phyloP scores from a whole-genome alignment of 2,888 invertebrate genomes.

The Leptopilina drosophilae region DNA sequence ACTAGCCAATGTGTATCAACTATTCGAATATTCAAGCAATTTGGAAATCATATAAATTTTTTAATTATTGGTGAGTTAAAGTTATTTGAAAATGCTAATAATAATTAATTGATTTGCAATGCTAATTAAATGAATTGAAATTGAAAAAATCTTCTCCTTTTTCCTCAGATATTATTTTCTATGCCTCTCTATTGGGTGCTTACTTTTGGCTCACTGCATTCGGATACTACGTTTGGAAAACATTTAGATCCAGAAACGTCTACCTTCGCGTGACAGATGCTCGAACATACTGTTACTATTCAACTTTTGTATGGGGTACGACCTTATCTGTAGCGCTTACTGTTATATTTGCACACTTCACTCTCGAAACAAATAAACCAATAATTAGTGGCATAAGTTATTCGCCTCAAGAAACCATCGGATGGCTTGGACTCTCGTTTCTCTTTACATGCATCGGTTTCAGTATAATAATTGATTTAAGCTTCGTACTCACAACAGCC shows the following conservation, averaged over 20 bases:
- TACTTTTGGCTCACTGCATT: constrained; percentile 93
- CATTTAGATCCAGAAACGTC: constrained; percentile 90
- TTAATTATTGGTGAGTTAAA: constrained; percentile 84
- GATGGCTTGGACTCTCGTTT: constrained; percentile 89
- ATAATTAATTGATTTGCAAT: no score
- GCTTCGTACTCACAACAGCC: constrained; percentile 88
- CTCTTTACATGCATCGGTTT: constrained; percentile 91
- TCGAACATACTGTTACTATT: constrained; percentile 92
- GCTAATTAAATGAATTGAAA: no score
- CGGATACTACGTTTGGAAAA: constrained; percentile 93
- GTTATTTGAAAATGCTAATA: neutral
- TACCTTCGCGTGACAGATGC: constrained; percentile 91
- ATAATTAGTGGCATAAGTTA: constrained; percentile 67
- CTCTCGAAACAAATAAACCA: constrained; percentile 84
- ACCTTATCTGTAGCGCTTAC: constrained; percentile 85
- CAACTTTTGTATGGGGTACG: constrained; percentile 87
- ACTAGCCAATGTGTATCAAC: constrained; percentile 87
- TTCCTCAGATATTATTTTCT: constrained; percentile 85
- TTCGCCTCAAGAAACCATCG: constrained; percentile 86
- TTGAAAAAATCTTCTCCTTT: neutral
- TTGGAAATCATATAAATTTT: constrained; percentile 88
- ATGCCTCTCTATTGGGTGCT: constrained; percentile 86
- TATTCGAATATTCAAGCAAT: constrained; percentile 88
- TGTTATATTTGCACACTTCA: constrained; percentile 89
- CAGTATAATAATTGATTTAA: constrained; percentile 87